Evolutionary conservation across 2,797 vertebrate genomes (phyloP).

Genomic region (Peromyscus melanophrys): DNA sequence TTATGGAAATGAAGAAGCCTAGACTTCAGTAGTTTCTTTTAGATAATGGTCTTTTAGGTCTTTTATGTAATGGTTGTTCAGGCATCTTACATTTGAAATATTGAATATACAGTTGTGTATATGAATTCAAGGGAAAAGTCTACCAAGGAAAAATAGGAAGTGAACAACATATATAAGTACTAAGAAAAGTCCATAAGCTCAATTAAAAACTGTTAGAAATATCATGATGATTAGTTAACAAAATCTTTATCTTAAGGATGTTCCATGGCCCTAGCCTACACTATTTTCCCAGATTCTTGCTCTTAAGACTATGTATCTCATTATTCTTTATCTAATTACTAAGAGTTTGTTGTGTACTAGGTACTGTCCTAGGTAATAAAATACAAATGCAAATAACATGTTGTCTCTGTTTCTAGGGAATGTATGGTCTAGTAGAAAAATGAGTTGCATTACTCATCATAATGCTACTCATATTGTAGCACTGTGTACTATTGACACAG

Average conservation of each 20-base stretch:
- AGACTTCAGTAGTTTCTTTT: constrained; percentile 7
- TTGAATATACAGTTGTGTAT: background rate
- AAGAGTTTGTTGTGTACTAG: background rate
- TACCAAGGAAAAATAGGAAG: background rate
- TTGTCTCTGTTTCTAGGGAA: background rate
- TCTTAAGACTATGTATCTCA: background rate
- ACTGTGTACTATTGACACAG: background rate
- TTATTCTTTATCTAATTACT: constrained; percentile 28
- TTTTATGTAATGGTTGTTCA: constrained; percentile 2
- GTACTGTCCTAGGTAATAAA: constrained; percentile 27
- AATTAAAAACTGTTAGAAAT: constrained; percentile 17
- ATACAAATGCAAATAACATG: constrained; percentile 10
- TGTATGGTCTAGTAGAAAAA: background rate
- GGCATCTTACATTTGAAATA: background rate
- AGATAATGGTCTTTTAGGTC: background rate
- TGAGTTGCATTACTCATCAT: constrained; percentile 19
- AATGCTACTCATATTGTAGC: background rate
- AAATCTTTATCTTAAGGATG: background rate
- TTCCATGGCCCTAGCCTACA: background rate
- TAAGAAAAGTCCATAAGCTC: constrained; percentile 26
- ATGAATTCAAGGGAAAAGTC: constrained; percentile 5
- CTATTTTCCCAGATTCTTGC: background rate
- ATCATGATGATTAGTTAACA: background rate
- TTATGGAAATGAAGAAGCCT: constrained; percentile 16
- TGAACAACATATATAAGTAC: background rate